phyloP scores from a whole-genome alignment of 2,797 vertebrate species.

The Diceros bicornis region DNA sequence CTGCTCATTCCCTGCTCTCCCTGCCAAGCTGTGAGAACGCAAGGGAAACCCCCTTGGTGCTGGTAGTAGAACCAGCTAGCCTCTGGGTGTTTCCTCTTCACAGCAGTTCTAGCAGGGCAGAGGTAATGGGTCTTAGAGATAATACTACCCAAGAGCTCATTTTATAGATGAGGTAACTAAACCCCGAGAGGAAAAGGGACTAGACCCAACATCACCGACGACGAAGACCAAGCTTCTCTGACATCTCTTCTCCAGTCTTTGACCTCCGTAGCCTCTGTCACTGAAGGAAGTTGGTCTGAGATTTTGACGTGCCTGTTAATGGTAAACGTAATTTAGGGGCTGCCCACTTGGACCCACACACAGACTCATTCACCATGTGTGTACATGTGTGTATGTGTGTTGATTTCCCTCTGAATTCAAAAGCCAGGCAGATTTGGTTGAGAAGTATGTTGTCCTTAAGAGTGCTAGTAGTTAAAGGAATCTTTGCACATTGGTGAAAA shows the following conservation, averaged over 20 bases:
- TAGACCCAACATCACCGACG: neutral
- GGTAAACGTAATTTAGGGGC: neutral
- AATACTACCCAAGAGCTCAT: neutral
- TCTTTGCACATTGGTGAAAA: neutral
- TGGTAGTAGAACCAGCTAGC: neutral
- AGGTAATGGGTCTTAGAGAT: neutral
- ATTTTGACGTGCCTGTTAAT: neutral
- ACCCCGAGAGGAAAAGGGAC: neutral
- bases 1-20: neutral
- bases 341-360: neutral
- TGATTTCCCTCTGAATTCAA: slow-evolving; percentile 5
- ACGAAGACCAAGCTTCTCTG: neutral
- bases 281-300: neutral
- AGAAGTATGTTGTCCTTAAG: neutral
- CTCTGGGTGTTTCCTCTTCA: neutral
- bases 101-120: neutral
- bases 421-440: neutral
- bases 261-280: neutral
- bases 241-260: neutral
- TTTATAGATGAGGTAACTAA: neutral
- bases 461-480: neutral
- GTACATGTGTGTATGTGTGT: too few species aligned
- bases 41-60: neutral
- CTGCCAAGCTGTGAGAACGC: neutral
- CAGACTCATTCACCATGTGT: neutral